Conservation (phyloP, 2,888 invertebrate species). For the Machimus rusticus region DNA sequence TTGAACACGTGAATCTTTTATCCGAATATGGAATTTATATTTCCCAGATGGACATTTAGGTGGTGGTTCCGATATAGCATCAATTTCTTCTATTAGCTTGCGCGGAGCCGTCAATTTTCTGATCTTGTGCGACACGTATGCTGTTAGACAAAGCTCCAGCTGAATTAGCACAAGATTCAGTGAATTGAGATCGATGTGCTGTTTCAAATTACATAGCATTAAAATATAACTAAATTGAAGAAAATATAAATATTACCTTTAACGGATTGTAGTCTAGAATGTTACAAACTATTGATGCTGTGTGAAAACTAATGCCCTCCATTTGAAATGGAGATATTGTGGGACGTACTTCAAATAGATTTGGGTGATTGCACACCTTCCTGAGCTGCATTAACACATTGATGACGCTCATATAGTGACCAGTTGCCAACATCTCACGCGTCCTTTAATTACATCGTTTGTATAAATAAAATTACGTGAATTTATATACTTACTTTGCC, state of each 20-base stretch:
- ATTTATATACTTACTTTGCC: conserved; percentile 74
- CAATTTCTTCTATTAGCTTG: conserved; percentile 75
- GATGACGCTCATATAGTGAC: conserved; percentile 93
- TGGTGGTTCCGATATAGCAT: conserved; percentile 67
- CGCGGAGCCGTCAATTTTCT: conserved; percentile 76
- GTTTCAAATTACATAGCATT: conserved; percentile 50
- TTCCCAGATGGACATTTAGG: conserved; percentile 73
- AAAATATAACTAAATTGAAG: background rate
- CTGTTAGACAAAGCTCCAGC: conserved; percentile 74
- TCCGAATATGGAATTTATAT: conserved; percentile 69
- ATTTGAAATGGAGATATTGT: conserved; percentile 93
- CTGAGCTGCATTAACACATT: conserved; percentile 97
- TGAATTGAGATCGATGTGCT: conserved; percentile 72
- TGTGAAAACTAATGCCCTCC: conserved; percentile 74
- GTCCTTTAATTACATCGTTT: conserved; percentile 71
- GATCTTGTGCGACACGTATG: conserved; percentile 85
- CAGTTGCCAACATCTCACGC: conserved; percentile 88
- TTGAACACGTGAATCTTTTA: conserved; percentile 61
- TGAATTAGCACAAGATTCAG: conserved; percentile 73
- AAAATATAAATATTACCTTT: conserved; percentile 65
- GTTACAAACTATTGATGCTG: conserved; percentile 76
- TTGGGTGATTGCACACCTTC: conserved; percentile 98
- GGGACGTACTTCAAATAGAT: conserved; percentile 95
- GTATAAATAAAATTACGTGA: conserved; percentile 1
- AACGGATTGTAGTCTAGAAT: conserved; percentile 77